Evolutionary conservation across 1,140 invertebrate species (phyloP).

Genomic region (Drosophila nebulosa): DNA sequence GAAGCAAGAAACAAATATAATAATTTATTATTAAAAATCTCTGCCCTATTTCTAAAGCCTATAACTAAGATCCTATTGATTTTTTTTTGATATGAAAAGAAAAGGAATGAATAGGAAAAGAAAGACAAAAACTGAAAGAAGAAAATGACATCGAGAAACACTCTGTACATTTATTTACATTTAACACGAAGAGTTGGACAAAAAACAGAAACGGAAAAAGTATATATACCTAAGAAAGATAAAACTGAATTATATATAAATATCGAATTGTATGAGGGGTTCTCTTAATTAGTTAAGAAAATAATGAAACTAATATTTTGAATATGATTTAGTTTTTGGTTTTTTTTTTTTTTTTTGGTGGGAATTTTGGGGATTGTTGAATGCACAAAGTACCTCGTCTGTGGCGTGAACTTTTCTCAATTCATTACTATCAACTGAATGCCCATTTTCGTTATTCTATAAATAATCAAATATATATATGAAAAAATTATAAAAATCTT

Average conservation of each 20-base stretch:
- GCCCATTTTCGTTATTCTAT: conserved; percentile 81
- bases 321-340: conserved; percentile 49
- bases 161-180: conserved; percentile 79
- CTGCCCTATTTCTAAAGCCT: background rate
- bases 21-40: background rate
- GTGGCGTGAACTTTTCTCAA: conserved; percentile 81
- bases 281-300: conserved; percentile 49
- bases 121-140: conserved; percentile 26
- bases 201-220: conserved; percentile 41
- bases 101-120: background rate
- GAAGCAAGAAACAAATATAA: background rate
- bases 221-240: conserved; percentile 43
- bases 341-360: conserved; percentile 45
- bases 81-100: background rate
- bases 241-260: conserved; percentile 49
- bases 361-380: conserved; percentile 40
- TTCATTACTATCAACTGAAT: conserved; percentile 81
- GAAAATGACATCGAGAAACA: conserved; percentile 31
- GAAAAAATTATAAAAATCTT: conserved; percentile 68
- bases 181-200: conserved; percentile 67
- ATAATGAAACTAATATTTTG: conserved; percentile 55
- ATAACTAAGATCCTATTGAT: background rate
- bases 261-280: conserved; percentile 57
- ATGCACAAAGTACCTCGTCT: conserved; percentile 82
- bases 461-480: conserved; percentile 64